phyloP scores from a whole-genome alignment of 2,113 vertebrate species.

The Gavialis gangeticus region DNA sequence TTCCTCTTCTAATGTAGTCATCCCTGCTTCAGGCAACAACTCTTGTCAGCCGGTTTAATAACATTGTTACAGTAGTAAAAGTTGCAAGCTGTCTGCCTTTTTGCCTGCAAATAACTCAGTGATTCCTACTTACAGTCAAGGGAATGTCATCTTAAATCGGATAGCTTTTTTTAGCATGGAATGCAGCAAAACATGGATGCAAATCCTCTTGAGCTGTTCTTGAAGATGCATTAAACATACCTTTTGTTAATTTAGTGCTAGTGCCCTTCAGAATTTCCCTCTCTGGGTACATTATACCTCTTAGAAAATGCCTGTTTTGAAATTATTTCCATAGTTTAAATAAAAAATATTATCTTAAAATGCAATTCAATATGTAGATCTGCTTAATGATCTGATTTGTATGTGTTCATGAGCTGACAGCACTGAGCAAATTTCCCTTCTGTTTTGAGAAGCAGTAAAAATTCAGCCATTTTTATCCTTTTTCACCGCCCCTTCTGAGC shows the following conservation, averaged over 20 bases:
- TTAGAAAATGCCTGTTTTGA: neutral
- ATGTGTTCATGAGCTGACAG: neutral
- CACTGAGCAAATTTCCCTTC: neutral
- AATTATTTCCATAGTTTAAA: neutral
- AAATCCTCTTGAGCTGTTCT: neutral
- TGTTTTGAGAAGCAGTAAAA: neutral
- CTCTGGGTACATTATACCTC: neutral
- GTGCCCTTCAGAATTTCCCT: neutral
- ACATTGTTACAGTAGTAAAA: conserved; percentile 37
- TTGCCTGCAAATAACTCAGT: conserved; percentile 45
- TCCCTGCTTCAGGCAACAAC: conserved; percentile 32
- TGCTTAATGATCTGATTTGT: neutral
- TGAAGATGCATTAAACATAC: neutral
- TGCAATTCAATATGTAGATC: neutral
- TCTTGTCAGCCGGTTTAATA: conserved; percentile 19
- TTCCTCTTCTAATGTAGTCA: conserved; percentile 22
- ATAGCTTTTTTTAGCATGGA: conserved; percentile 8
- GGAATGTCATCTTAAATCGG: conserved; percentile 49
- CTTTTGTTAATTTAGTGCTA: neutral
- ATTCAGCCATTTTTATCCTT: neutral
- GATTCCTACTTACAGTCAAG: conserved; percentile 43
- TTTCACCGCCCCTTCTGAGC: neutral
- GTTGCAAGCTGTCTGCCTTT: conserved; percentile 46
- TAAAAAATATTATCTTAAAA: no score
- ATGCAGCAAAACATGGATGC: conserved; percentile 8